Evolutionary conservation across 2,888 invertebrate genomes (phyloP).

Genomic region (Frankliniella fusca): DNA sequence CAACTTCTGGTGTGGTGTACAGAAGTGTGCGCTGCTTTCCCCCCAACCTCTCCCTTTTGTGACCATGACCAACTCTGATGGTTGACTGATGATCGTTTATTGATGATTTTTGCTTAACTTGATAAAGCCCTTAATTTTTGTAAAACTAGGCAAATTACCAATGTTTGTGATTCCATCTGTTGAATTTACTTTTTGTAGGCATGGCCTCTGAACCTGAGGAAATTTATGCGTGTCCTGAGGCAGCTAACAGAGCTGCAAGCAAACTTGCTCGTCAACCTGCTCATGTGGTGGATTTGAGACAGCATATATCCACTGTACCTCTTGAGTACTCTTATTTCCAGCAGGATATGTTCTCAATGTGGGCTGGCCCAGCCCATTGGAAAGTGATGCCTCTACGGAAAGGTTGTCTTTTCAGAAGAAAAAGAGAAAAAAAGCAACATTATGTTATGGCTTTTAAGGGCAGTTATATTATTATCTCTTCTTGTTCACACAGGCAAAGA

Average conservation of each 20-base stretch:
- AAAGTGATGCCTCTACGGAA: slow-evolving; percentile 52
- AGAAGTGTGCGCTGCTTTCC: too few relatives aligned
- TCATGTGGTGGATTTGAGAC: slow-evolving; percentile 57
- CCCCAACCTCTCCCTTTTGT: too few relatives aligned
- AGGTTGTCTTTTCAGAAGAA: neutral
- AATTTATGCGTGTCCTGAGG: neutral
- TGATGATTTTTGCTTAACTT: too few relatives aligned
- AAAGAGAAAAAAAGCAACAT: neutral
- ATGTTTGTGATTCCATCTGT: too few relatives aligned
- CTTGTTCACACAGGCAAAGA: neutral
- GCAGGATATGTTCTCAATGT: slow-evolving; percentile 52
- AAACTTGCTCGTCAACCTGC: slow-evolving; percentile 47
- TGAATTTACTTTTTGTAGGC: neutral
- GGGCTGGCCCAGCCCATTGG: slow-evolving; percentile 85
- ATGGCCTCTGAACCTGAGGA: neutral
- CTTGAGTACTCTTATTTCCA: slow-evolving; percentile 70
- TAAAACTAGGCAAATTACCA: too few relatives aligned
- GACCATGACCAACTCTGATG: too few relatives aligned
- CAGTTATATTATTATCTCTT: neutral
- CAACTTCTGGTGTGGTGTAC: too few relatives aligned
- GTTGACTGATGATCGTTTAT: too few relatives aligned
- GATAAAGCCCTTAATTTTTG: too few relatives aligned
- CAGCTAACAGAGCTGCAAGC: slow-evolving; percentile 41
- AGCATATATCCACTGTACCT: slow-evolving; percentile 50
- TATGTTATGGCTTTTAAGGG: too few relatives aligned